A percentile compares a stretch with the other conserved stretches of the same genome.
These are phyloP conservation scores for Nudaria mundana DNA, from an alignment of 2,888 invertebrate genomes.

Conservation along the genomic window DNA sequence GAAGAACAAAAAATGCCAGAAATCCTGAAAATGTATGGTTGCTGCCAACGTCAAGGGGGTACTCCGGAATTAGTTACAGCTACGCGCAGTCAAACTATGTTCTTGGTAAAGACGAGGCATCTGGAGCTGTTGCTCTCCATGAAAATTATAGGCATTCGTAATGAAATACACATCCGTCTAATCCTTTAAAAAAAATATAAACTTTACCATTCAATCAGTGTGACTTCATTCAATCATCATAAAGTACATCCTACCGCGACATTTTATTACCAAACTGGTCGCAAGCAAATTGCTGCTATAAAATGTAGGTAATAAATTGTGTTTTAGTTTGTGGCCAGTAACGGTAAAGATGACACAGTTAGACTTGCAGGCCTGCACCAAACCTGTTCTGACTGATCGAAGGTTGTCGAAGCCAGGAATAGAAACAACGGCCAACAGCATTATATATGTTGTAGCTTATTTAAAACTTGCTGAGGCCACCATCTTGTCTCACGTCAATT, in stretches of 20 bases:
- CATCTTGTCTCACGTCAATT: no score
- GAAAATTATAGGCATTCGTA: no score
- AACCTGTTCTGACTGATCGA: constrained; percentile 36
- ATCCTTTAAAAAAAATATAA: background rate
- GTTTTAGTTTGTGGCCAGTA: constrained; percentile 25
- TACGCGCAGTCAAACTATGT: no score
- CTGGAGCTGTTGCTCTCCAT: no score
- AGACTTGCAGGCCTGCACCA: constrained; percentile 20
- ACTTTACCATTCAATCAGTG: background rate
- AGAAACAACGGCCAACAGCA: constrained; percentile 7
- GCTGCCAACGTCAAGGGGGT: no score
- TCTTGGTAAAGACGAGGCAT: no score
- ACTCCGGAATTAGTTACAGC: no score
- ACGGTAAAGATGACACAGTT: constrained; percentile 41
- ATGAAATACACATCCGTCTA: background rate
- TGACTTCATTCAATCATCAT: constrained; percentile 8
- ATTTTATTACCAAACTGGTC: constrained; percentile 10
- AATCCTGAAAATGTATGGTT: no score
- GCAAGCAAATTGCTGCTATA: constrained; percentile 30
- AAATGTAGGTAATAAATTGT: constrained; percentile 26
- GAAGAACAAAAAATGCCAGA: no score
- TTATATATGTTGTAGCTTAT: no score
- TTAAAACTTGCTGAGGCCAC: no score
- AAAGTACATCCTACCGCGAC: constrained; percentile 4
- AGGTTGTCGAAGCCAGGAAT: constrained; percentile 17